Percentiles rank a stretch among this genome's conserved stretches.
phyloP scores from a whole-genome alignment of 2,113 vertebrate genomes.

The Hiodon alosoides region DNA sequence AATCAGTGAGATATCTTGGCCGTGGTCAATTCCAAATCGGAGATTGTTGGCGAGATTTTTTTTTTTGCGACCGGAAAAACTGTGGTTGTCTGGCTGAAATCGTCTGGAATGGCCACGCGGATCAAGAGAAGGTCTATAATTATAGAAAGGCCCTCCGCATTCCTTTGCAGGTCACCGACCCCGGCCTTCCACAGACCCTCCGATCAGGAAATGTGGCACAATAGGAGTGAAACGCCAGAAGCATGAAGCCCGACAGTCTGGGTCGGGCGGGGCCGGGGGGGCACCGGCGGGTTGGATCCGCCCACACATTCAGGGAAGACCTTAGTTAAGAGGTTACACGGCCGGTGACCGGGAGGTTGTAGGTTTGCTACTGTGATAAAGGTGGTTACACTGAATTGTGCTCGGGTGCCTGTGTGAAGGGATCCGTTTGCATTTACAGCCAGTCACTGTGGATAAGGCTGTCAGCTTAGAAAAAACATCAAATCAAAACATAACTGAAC shows the following conservation, averaged over 20 bases:
- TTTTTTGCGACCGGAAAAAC: slow-evolving; percentile 44
- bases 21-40: slow-evolving; percentile 5
- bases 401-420: too few species aligned
- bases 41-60: not conserved
- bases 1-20: slow-evolving; percentile 21
- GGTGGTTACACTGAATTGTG: too few species aligned
- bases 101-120: slow-evolving; percentile 47
- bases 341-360: too few species aligned
- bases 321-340: too few species aligned
- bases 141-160: slow-evolving; percentile 60
- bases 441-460: too few species aligned
- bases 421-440: too few species aligned
- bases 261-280: slow-evolving; percentile 44
- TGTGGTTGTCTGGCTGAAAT: slow-evolving; percentile 48
- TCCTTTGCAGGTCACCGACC: slow-evolving; percentile 67
- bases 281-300: not conserved
- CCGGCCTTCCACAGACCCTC: slow-evolving; percentile 57
- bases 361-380: too few species aligned
- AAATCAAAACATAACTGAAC: too few species aligned
- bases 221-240: slow-evolving; percentile 66
- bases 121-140: slow-evolving; percentile 62
- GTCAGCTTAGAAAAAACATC: too few species aligned
- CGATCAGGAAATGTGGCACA: slow-evolving; percentile 66
- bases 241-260: slow-evolving; percentile 61
- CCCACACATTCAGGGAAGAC: too few species aligned